Conservation (phyloP, 1,140 invertebrate species). For the Acromyrmex echinatior region DNA sequence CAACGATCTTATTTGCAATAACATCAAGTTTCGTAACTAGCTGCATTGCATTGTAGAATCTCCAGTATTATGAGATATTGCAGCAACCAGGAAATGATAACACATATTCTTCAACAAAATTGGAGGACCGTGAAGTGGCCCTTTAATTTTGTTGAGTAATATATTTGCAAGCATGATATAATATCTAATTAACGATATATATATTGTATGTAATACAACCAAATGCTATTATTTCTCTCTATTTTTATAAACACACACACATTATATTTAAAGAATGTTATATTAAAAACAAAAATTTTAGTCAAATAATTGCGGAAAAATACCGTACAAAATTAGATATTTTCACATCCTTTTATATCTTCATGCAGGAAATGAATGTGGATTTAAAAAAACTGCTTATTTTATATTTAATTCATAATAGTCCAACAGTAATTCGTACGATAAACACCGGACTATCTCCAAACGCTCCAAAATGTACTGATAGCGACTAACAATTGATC, state of each 20-base stretch:
- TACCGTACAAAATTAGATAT: neutral
- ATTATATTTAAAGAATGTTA: conserved; percentile 6
- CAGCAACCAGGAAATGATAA: neutral
- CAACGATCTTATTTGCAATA: conserved; percentile 5
- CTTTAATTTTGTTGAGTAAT: conserved; percentile 4
- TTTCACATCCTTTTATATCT: neutral
- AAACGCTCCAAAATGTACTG: conserved; percentile 1
- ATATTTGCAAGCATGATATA: neutral
- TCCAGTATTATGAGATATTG: neutral
- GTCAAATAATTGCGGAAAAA: neutral
- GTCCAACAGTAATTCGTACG: neutral
- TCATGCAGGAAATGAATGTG: neutral
- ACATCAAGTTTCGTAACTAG: conserved; percentile 2
- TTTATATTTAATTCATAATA: neutral
- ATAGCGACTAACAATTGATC: conserved; percentile 45
- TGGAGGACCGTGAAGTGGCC: neutral
- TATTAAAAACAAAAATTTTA: neutral
- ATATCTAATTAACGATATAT: neutral
- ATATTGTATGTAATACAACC: neutral
- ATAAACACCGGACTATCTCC: conserved; percentile 18
- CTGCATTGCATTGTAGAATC: neutral
- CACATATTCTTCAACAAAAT: conserved; percentile 5
- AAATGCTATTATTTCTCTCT: neutral
- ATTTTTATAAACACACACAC: conserved; percentile 1
- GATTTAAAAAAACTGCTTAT: neutral